Percentiles rank a stretch among this genome's conserved stretches.
These are phyloP conservation scores for Peromyscus aztecus DNA, from an alignment of 2,797 vertebrate species.

Conservation along the genomic window DNA sequence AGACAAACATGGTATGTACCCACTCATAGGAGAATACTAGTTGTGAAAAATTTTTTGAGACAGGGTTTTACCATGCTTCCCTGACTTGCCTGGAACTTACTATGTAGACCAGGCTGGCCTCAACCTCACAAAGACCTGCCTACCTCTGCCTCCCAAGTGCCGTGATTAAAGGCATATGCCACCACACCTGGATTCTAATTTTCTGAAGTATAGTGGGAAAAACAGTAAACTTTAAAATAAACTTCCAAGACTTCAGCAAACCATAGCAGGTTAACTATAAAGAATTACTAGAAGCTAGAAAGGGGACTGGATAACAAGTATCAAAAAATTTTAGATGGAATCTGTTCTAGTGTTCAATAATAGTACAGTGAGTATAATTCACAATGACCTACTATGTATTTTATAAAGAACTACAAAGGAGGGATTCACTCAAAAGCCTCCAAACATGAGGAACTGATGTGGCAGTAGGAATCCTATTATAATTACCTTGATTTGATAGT, in stretches of 20 bases:
- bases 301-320: neutral
- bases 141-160: neutral
- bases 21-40: too few species aligned
- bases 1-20: too few species aligned
- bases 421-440: neutral
- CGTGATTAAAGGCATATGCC: neutral
- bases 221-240: neutral
- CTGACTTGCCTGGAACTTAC: neutral
- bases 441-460: neutral
- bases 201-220: constrained; percentile 9
- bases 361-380: neutral
- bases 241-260: constrained; percentile 27
- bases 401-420: neutral
- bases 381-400: neutral
- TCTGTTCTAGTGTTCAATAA: neutral
- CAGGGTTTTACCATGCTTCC: neutral
- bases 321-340: neutral
- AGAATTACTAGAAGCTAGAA: neutral
- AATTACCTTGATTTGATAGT: neutral
- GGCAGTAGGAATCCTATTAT: neutral
- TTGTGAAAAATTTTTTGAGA: too few species aligned
- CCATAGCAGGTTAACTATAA: neutral
- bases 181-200: neutral
- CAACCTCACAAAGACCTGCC: neutral
- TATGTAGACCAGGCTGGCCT: neutral